These are phyloP conservation scores for Oplegnathus fasciatus DNA, from an alignment of 2,113 vertebrate genomes.

Conservation along the genomic window DNA sequence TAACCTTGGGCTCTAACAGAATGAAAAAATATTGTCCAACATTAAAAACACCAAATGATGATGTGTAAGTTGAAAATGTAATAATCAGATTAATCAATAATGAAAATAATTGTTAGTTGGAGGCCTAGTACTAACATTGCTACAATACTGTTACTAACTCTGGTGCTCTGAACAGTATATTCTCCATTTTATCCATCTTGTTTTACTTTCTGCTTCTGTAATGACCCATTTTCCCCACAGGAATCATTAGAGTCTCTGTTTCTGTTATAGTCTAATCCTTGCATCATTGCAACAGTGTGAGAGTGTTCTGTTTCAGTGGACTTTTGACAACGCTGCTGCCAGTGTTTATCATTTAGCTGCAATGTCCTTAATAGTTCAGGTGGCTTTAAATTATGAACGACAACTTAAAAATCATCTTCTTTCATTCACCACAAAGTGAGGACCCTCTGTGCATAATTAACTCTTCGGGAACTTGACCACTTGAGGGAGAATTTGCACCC, in stretches of 20 bases:
- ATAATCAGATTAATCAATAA: not conserved
- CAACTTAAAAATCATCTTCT: not conserved
- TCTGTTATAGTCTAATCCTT: slow-evolving; percentile 3
- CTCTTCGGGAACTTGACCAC: not conserved
- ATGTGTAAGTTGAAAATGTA: not conserved
- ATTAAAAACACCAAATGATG: not conserved
- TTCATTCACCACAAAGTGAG: not conserved
- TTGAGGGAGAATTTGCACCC: not conserved
- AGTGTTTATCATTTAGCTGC: not conserved
- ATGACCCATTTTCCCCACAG: not conserved
- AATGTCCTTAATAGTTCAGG: not conserved
- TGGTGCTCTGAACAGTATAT: not conserved
- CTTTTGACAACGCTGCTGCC: not conserved
- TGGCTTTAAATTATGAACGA: not conserved
- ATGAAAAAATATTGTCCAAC: not conserved
- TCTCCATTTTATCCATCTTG: not conserved
- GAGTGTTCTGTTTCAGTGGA: not conserved
- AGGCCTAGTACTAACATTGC: not conserved
- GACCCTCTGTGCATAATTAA: not conserved
- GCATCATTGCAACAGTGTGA: not conserved
- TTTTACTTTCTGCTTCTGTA: not conserved
- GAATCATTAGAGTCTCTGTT: slow-evolving; percentile 10
- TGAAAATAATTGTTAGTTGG: not conserved
- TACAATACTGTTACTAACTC: not conserved
- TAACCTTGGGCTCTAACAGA: not conserved